phyloP scores from a whole-genome alignment of 2,113 vertebrate genomes.

The Platysteira castanea region DNA sequence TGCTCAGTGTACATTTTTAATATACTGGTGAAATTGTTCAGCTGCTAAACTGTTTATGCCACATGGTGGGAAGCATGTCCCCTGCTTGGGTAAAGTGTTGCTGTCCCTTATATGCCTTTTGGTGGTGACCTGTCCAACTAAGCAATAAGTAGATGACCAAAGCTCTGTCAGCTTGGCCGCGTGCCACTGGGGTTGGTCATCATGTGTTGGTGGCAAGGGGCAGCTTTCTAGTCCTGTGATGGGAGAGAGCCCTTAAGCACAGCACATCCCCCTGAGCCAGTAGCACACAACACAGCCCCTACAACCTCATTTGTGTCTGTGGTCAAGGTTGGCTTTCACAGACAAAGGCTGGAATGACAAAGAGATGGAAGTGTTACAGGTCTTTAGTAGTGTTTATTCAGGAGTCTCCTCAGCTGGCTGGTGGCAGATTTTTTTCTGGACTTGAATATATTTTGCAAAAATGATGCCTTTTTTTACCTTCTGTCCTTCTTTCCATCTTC shows the following conservation, averaged over 20 bases:
- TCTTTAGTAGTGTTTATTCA: neutral
- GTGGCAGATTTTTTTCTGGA: conserved; percentile 22
- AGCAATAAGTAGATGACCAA: neutral
- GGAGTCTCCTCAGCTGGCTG: neutral
- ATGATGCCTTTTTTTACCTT: conserved; percentile 2
- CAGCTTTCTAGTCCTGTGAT: neutral
- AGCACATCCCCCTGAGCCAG: neutral
- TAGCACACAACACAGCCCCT: neutral
- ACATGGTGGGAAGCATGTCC: accelerated
- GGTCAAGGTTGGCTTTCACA: neutral
- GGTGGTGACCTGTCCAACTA: neutral
- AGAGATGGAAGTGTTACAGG: neutral
- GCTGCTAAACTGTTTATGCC: neutral
- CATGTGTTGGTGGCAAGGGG: neutral
- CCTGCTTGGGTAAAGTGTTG: neutral
- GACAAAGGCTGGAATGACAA: neutral
- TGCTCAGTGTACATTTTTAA: neutral
- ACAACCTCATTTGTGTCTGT: neutral
- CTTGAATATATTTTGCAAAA: conserved; percentile 31
- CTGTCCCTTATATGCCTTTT: neutral
- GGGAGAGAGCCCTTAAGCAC: neutral
- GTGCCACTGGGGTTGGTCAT: accelerated
- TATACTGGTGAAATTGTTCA: neutral
- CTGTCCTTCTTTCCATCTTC: conserved; percentile 4
- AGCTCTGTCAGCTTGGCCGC: neutral